Evolutionary conservation across 2,797 vertebrate genomes (phyloP).

Genomic region (Neosilurus mollespiculum): DNA sequence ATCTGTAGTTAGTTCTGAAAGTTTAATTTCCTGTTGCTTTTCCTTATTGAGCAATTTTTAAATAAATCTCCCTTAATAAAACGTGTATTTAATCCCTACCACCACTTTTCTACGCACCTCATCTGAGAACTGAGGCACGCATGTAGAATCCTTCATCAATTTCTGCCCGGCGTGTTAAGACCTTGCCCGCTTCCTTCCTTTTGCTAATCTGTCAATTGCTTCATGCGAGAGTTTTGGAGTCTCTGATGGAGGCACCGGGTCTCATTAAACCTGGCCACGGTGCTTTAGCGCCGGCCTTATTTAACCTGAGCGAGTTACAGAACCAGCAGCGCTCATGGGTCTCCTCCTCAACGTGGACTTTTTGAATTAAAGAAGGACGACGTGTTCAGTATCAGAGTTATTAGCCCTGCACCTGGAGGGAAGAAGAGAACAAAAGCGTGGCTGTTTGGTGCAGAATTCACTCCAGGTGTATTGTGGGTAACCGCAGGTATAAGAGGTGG

Average conservation of each 20-base stretch:
- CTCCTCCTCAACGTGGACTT: constrained; percentile 32
- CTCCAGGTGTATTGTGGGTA: constrained; percentile 3
- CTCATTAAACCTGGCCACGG: constrained; percentile 23
- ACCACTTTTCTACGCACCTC: neutral
- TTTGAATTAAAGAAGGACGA: constrained; percentile 62
- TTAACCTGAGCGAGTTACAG: neutral
- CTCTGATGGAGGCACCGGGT: constrained; percentile 16
- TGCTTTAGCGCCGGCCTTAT: neutral
- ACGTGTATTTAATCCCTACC: constrained; percentile 15
- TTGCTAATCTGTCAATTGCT: constrained; percentile 15
- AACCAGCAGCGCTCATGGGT: too few species aligned
- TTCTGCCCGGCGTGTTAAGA: neutral
- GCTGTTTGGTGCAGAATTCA: constrained; percentile 37
- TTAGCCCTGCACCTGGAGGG: neutral
- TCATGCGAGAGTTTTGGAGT: constrained; percentile 1
- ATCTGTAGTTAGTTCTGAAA: neutral
- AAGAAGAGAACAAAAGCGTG: constrained; percentile 36
- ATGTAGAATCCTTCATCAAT: constrained; percentile 14
- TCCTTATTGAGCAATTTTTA: neutral
- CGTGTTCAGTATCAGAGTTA: constrained; percentile 51
- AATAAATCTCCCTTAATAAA: constrained; percentile 15
- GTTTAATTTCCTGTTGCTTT: constrained; percentile 15
- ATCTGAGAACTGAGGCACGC: constrained; percentile 15
- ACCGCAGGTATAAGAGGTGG: neutral
- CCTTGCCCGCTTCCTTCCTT: neutral